Evolutionary conservation across 1,140 invertebrate genomes (phyloP), one percentile per base, ranked within the genome.

Genomic region (Nymphalis io): DNA sequence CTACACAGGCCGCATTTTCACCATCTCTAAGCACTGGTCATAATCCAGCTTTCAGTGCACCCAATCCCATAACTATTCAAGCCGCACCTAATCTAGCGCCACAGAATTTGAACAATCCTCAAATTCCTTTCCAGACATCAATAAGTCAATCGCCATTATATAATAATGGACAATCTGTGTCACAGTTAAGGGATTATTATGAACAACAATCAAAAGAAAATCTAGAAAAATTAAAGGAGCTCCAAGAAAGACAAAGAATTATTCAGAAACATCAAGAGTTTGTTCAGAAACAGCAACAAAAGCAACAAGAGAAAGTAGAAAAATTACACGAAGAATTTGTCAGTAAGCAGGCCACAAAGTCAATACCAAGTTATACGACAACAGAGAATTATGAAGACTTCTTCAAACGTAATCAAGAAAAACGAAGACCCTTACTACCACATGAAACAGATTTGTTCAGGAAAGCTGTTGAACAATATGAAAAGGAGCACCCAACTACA

Each of bases 191-290:
- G 69, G 89, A 92, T 4, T 93, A 92, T 59, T 91, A 93, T 40
- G 94, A 95, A 79, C 94, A 95, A 78, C 93, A 95, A 74, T 93
- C 94, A 6, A 93, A 95, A 72, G 82, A 94, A 69, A 94, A 94
- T 75, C 75, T 93, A 40, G 92, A 92, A 74, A 92, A 92, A 75
- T 74, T 93, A 11, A 93, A 93, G 69, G 93, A 92, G 77, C 83
- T 93, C 16, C 91, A 93, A 79, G 94, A 95, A 70, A 93, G 94
- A 61, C 93, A 95, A 75, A 92, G 94, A 64, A 92, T 95, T 11
- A 95, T 95, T 70, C 94, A 95, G 74, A 95, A 95, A 80, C 94
- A 95, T 71, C 94, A 95, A 78, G 93, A 94, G 70, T 95, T 94
- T 74, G 93, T 95, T 16, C 93, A 95, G 74, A 95, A 94, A 81